Conservation (phyloP, 1,140 invertebrate species). For the Argopecten irradians region DNA sequence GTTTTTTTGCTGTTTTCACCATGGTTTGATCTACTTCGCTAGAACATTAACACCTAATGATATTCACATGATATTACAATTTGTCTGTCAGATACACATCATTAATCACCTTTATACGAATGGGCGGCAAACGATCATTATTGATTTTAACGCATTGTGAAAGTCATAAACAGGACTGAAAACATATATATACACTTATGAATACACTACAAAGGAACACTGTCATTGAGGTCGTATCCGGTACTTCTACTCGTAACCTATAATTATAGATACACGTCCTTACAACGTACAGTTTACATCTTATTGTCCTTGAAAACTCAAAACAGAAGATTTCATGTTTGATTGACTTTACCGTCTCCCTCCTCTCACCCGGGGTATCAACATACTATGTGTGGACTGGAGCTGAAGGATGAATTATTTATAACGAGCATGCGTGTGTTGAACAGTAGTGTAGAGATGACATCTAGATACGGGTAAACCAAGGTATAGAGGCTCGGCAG, state of each 20-base stretch:
- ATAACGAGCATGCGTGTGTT: neutral
- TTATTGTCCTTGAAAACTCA: neutral
- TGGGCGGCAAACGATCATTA: no score
- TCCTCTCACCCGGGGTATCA: neutral
- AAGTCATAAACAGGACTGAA: no score
- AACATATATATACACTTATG: no score
- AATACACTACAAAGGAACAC: neutral
- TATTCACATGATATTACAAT: no score
- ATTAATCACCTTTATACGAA: no score
- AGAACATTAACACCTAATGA: no score
- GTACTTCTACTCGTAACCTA: neutral
- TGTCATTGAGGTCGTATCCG: neutral
- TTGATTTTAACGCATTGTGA: no score
- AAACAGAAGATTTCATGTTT: neutral
- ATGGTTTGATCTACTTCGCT: no score
- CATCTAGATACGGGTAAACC: neutral
- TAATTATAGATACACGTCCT: neutral
- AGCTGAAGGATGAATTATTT: constrained; percentile 12
- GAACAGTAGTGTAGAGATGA: neutral
- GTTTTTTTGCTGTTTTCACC: no score
- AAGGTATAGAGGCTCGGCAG: neutral
- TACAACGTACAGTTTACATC: neutral
- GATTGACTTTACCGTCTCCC: neutral
- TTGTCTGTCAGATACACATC: no score
- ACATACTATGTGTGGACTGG: neutral